Evolutionary conservation across 2,113 vertebrate genomes (phyloP).

Genomic region (Benitochromis conjunctus): DNA sequence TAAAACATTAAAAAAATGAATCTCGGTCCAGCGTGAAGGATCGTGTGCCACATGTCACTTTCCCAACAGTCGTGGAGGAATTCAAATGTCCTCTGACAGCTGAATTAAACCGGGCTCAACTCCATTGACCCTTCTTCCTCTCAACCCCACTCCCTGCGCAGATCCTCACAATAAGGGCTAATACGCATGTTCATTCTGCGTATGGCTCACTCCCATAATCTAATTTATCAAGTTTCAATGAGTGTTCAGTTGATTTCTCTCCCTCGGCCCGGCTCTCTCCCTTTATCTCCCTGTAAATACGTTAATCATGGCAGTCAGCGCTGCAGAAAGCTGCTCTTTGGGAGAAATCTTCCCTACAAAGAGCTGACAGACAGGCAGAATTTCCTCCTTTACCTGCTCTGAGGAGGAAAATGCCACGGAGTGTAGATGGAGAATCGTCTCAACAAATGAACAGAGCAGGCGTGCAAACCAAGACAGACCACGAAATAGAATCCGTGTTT

Average conservation of each 20-base stretch:
- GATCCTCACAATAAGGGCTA: not conserved
- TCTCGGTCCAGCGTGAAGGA: not conserved
- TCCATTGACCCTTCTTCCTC: not conserved
- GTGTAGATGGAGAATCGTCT: not conserved
- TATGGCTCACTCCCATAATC: slow-evolving; percentile 23
- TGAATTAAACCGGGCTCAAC: not conserved
- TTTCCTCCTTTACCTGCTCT: slow-evolving; percentile 2
- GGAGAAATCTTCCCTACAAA: slow-evolving; percentile 6
- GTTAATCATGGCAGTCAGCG: not conserved
- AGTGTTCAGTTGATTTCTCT: not conserved
- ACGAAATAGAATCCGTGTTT: not conserved
- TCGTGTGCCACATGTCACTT: not conserved
- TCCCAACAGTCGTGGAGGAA: not conserved
- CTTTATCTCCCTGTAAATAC: slow-evolving; percentile 20
- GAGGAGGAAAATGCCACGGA: not conserved
- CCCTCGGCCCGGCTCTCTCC: not conserved
- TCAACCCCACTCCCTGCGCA: not conserved
- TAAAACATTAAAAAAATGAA: not conserved
- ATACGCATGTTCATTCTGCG: slow-evolving; percentile 25
- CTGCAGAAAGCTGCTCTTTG: slow-evolving; percentile 1
- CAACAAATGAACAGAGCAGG: not conserved
- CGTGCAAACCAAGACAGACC: not conserved
- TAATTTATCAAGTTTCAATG: slow-evolving; percentile 32
- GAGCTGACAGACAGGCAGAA: not conserved
- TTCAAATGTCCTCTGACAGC: slow-evolving; percentile 34